Evolutionary conservation across 2,113 vertebrate species (phyloP).

Genomic region (Sprattus sprattus): DNA sequence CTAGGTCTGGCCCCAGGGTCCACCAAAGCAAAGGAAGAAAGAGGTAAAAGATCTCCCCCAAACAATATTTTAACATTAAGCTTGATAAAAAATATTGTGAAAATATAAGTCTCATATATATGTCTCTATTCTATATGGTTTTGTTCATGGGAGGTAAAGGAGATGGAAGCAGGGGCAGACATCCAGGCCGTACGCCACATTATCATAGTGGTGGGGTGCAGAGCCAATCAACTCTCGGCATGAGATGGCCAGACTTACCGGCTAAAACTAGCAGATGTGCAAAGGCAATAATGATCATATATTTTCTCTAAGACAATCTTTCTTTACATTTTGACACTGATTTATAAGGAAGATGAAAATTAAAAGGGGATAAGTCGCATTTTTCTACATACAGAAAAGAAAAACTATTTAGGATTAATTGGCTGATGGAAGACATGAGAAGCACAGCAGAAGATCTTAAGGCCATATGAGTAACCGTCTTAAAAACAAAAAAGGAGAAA

Average conservation of each 20-base stretch:
- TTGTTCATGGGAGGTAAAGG: conserved; percentile 32
- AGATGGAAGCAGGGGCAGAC: conserved; percentile 34
- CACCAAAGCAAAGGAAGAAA: conserved; percentile 46
- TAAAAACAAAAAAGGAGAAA: neutral
- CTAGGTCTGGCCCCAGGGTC: neutral
- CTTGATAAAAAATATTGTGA: conserved; percentile 69
- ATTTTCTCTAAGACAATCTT: conserved; percentile 54
- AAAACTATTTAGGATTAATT: conserved; percentile 23
- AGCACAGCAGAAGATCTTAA: conserved; percentile 31
- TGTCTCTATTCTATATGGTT: conserved; percentile 57
- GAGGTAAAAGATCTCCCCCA: conserved; percentile 58
- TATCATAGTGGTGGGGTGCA: neutral
- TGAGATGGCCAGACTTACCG: conserved; percentile 28
- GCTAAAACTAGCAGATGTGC: conserved; percentile 61
- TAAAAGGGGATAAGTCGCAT: conserved; percentile 24
- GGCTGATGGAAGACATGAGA: conserved; percentile 16
- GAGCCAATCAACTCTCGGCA: conserved; percentile 17
- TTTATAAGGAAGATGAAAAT: conserved; percentile 40
- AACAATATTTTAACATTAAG: conserved; percentile 53
- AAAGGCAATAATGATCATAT: conserved; percentile 61
- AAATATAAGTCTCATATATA: conserved; percentile 62
- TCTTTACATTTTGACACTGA: conserved; percentile 34
- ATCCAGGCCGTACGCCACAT: conserved; percentile 25
- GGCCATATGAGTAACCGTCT: conserved; percentile 23
- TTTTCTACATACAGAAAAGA: conserved; percentile 38